Conservation (phyloP, 2,888 invertebrate genomes). For the Zygothrica quintamaculata region DNA sequence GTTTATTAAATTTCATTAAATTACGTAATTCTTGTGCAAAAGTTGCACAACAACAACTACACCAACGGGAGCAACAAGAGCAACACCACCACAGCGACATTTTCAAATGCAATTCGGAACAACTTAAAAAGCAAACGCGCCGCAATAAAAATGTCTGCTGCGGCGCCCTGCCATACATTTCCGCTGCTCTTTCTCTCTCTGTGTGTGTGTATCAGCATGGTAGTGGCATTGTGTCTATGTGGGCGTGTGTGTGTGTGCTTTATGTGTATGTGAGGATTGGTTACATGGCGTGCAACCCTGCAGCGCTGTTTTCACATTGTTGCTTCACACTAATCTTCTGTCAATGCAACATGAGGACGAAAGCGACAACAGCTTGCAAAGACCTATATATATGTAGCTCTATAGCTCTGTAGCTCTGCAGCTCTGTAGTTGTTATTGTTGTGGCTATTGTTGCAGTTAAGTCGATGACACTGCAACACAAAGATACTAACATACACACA, state of each 20-base stretch:
- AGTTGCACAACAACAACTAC: constrained; percentile 34
- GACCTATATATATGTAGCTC: constrained; percentile 43
- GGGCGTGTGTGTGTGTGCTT: constrained; percentile 19
- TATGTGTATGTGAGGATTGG: constrained; percentile 17
- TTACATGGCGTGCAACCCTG: constrained; percentile 57
- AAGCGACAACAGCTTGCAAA: constrained; percentile 79
- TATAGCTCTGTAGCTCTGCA: no score
- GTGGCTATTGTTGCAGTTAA: constrained; percentile 30
- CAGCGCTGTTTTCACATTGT: constrained; percentile 81
- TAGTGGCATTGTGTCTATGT: constrained; percentile 26
- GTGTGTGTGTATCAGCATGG: constrained; percentile 21
- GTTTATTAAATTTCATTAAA: constrained; percentile 80
- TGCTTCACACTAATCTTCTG: constrained; percentile 81
- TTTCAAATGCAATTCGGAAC: constrained; percentile 81
- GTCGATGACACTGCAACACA: constrained; percentile 25
- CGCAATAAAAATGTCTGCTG: constrained; percentile 78
- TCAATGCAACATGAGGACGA: constrained; percentile 77
- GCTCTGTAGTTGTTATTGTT: constrained; percentile 27
- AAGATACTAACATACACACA: constrained; percentile 12
- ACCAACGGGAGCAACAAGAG: constrained; percentile 12
- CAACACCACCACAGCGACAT: constrained; percentile 51
- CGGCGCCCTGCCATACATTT: constrained; percentile 62
- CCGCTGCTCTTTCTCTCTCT: constrained; percentile 39
- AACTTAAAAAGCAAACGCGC: constrained; percentile 79
- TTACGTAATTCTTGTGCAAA: constrained; percentile 75